Percentiles rank a stretch among this genome's conserved stretches.
These are phyloP conservation scores for Zingel zingel DNA, from an alignment of 2,113 vertebrate species.

Conservation along the genomic window DNA sequence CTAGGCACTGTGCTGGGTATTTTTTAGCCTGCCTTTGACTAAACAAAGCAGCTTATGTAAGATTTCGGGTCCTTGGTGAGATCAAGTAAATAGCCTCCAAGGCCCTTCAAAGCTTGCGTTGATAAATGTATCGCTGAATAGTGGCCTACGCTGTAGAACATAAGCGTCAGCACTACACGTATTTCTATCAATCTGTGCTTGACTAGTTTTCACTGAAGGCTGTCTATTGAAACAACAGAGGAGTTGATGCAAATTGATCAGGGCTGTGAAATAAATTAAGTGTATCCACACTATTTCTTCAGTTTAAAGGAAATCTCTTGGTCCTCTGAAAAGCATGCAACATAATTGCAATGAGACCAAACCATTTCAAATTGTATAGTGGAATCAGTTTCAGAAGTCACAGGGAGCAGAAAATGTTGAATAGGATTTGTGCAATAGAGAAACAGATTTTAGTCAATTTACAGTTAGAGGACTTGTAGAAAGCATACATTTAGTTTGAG, in stretches of 20 bases:
- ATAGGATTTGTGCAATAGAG: constrained; percentile 19
- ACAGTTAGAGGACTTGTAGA: constrained; percentile 3
- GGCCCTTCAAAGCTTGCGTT: constrained; percentile 68
- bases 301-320: constrained; percentile 13
- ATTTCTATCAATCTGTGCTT: constrained; percentile 38
- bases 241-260: constrained; percentile 51
- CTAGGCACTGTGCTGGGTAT: constrained; percentile 45
- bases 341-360: constrained; percentile 8
- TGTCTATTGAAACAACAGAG: constrained; percentile 35
- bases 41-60: constrained; percentile 79
- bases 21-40: constrained; percentile 68
- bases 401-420: neutral
- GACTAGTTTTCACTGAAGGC: constrained; percentile 22
- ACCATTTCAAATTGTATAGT: constrained; percentile 8
- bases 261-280: constrained; percentile 4
- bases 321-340: constrained; percentile 9
- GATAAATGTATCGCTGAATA: constrained; percentile 69
- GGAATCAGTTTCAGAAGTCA: constrained; percentile 36
- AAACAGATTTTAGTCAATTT: constrained; percentile 8
- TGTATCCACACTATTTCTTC: constrained; percentile 4
- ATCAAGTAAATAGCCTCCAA: constrained; percentile 67
- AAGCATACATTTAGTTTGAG: constrained; percentile 11
- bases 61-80: constrained; percentile 72
- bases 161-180: constrained; percentile 45
- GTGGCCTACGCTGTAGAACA: constrained; percentile 43